phyloP scores from a whole-genome alignment of 2,888 invertebrate genomes.

The Notodonta ziczac region DNA sequence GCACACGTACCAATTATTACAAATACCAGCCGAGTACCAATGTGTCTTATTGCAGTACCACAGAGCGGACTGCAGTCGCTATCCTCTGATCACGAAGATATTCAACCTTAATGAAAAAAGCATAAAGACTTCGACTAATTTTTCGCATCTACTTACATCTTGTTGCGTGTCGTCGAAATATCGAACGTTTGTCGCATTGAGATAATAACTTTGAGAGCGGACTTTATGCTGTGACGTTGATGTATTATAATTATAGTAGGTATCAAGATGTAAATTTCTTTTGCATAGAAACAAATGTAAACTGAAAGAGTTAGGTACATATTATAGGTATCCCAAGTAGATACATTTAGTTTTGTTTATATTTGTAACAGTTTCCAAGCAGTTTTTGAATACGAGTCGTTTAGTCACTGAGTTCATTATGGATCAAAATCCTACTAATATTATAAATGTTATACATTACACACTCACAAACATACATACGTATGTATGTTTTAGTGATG shows the following conservation, averaged over 20 bases:
- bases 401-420: too few species aligned
- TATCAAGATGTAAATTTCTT: not conserved
- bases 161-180: constrained; percentile 21
- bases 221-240: constrained; percentile 3
- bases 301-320: not conserved
- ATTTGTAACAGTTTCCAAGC: not conserved
- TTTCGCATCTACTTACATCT: constrained; percentile 13
- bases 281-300: not conserved
- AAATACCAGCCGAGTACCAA: constrained; percentile 43
- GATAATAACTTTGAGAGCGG: constrained; percentile 32
- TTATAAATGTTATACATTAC: too few species aligned
- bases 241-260: not conserved
- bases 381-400: not conserved
- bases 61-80: constrained; percentile 30
- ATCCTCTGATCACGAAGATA: constrained; percentile 22
- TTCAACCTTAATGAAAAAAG: constrained; percentile 35
- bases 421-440: too few species aligned
- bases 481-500: too few species aligned
- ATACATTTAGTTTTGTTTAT: not conserved
- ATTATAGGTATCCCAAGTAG: not conserved
- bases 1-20: constrained; percentile 53
- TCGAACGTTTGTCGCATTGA: constrained; percentile 19
- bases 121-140: constrained; percentile 27
- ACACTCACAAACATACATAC: too few species aligned
- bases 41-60: constrained; percentile 41